These are phyloP conservation scores for Hoplostethus atlanticus DNA, from an alignment of 2,797 vertebrate genomes.

Conservation along the genomic window DNA sequence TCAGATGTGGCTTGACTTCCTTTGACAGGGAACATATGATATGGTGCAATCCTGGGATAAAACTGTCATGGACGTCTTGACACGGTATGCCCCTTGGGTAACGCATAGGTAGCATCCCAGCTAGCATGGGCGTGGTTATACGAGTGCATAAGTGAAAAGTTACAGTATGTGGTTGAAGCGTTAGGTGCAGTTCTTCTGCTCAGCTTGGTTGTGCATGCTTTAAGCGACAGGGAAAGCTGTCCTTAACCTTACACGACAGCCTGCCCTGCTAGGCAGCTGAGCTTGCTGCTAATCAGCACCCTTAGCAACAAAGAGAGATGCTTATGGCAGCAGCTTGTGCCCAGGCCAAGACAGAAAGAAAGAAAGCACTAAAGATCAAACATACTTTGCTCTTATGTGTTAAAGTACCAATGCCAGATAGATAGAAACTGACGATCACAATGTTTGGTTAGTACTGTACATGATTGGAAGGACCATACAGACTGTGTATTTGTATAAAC, in stretches of 20 bases:
- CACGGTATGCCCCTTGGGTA: constrained; percentile 2
- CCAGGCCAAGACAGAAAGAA: constrained; percentile 9
- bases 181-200: not conserved
- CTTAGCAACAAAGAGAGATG: constrained; percentile 54
- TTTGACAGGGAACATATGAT: constrained; percentile 3
- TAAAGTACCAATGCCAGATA: not conserved
- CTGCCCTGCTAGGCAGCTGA: constrained; percentile 22
- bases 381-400: not conserved
- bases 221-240: not conserved
- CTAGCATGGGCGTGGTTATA: constrained; percentile 78
- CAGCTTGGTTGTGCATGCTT: not conserved
- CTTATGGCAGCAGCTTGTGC: not conserved
- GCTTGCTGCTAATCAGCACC: constrained; percentile 40
- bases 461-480: not conserved
- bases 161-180: not conserved
- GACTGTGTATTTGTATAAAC: not conserved
- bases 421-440: not conserved
- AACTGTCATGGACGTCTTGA: not conserved
- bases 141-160: constrained; percentile 1
- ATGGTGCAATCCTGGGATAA: not conserved
- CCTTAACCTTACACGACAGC: constrained; percentile 1
- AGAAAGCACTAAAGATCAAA: not conserved
- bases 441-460: too few species aligned
- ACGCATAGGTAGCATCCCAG: constrained; percentile 32
- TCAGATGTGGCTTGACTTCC: constrained; percentile 47